Base-by-base conservation (phyloP, 2,797 vertebrate genomes). In the Pelobates cultripes region DNA sequence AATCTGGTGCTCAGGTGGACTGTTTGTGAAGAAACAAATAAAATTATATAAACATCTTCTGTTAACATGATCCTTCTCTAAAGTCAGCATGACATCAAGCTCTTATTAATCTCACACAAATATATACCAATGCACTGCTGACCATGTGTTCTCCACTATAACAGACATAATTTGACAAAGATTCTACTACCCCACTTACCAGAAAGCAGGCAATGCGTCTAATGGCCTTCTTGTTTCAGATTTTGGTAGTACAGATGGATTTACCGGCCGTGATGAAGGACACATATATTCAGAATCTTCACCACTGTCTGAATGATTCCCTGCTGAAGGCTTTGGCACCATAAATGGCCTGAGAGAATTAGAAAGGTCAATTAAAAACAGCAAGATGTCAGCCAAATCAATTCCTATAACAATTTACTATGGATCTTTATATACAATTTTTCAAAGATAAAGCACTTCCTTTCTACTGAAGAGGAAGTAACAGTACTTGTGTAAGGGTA, bases 241-340 rank as follows among this genome's bases (percentile, higher is more conserved):
- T 78, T 93, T 94, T 51, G 88, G 88, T 78, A 84, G 86, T 71
- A 86, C 86, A 51, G 93, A 88, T 77, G 93, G 90, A 77, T 95
- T 88, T 51, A 95, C 83, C 3, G 97, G 98, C 42, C 95, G 94
- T 10, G 97, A 99, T 60, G 95, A 96, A 0, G 98, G 98, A 44
- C 95, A 95, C 98, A 99, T 99, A 90, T 99, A 99, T 77, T 98
- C 97, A 0, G 96, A 94, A 86, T 99, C 97, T 79, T 98, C 97
- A 4, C 96, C 95, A 0, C 92, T 95, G 82, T 96, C 96, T 67
- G 89, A 89, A 85, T 96, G 95, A 55, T 97, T 96, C 81, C 90
- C 94, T 1, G 93, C 63, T 75, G 88, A 88, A 73, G 90, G 86
- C 88, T 95, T 96, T 86, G 91, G 91, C 85, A 88, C 88, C 84